These are phyloP conservation scores for Acromyrmex heyeri DNA, from an alignment of 1,140 invertebrate genomes.

Conservation along the genomic window DNA sequence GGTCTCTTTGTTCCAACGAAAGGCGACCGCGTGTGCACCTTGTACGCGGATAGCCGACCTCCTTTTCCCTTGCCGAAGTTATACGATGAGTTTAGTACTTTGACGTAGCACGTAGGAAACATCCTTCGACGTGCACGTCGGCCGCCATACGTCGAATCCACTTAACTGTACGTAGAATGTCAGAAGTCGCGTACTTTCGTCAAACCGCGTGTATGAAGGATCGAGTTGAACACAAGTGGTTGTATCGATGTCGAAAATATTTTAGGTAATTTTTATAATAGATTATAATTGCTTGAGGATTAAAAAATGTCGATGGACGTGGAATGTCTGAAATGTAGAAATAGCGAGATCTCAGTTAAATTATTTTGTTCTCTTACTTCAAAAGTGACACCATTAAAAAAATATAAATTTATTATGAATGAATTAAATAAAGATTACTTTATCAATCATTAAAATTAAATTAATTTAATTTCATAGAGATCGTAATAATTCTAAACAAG, in stretches of 20 bases:
- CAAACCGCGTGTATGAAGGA: not conserved
- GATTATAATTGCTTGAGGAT: not conserved
- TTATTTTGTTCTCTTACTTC: too few species aligned
- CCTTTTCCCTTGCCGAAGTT: slow-evolving; percentile 46
- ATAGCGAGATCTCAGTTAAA: too few species aligned
- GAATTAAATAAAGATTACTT: too few species aligned
- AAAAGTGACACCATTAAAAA: too few species aligned
- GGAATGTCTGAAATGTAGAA: not conserved
- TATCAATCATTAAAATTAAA: too few species aligned
- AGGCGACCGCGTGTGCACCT: slow-evolving; percentile 4
- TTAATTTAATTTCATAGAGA: too few species aligned
- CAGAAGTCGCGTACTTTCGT: slow-evolving; percentile 1
- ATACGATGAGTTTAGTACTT: slow-evolving; percentile 53
- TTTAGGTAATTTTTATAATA: not conserved
- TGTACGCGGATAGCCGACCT: slow-evolving; percentile 30
- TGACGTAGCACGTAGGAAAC: slow-evolving; percentile 58
- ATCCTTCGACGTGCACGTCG: slow-evolving; percentile 54
- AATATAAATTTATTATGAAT: too few species aligned
- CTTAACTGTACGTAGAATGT: not conserved
- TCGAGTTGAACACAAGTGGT: not conserved
- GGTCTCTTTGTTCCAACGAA: slow-evolving; percentile 61
- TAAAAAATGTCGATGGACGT: not conserved
- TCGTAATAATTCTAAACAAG: too few species aligned
- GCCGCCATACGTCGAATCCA: slow-evolving; percentile 10
- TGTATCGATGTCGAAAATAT: not conserved